Conservation (phyloP, 2,888 invertebrate genomes). For the Teleiodes luculella region DNA sequence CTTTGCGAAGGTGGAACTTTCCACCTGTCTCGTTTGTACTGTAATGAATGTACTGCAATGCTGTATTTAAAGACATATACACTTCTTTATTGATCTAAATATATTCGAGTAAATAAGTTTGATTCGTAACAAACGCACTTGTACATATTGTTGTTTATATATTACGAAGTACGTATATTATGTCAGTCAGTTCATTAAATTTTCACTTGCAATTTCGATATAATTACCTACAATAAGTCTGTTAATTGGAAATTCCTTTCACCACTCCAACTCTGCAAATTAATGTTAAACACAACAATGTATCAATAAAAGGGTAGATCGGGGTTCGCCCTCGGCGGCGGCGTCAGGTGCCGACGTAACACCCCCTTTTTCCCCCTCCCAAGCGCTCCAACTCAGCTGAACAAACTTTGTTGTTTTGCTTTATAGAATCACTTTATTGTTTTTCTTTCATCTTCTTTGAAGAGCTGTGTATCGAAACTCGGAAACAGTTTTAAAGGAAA, state of each 20-base stretch:
- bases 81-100: no score
- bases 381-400: slow-evolving; percentile 52
- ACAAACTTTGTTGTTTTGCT: slow-evolving; percentile 69
- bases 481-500: slow-evolving; percentile 35
- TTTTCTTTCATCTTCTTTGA: slow-evolving; percentile 68
- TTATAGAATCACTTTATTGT: slow-evolving; percentile 73
- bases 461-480: slow-evolving; percentile 38
- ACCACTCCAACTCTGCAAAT: slow-evolving; percentile 22
- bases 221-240: not conserved
- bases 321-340: not conserved
- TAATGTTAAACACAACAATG: slow-evolving; percentile 39
- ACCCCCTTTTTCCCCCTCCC: no score
- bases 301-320: slow-evolving; percentile 36
- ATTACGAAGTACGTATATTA: no score
- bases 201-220: not conserved
- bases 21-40: slow-evolving; percentile 47
- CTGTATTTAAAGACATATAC: not conserved
- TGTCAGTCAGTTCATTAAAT: not conserved
- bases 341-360: not conserved
- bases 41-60: slow-evolving; percentile 38
- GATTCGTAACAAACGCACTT: no score
- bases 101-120: no score
- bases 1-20: slow-evolving; percentile 46
- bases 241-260: slow-evolving; percentile 18
- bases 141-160: no score